Evolutionary conservation across 2,113 vertebrate genomes (phyloP), one percentile per base, ranked within the genome.

Genomic region (Dipodomys merriami): DNA sequence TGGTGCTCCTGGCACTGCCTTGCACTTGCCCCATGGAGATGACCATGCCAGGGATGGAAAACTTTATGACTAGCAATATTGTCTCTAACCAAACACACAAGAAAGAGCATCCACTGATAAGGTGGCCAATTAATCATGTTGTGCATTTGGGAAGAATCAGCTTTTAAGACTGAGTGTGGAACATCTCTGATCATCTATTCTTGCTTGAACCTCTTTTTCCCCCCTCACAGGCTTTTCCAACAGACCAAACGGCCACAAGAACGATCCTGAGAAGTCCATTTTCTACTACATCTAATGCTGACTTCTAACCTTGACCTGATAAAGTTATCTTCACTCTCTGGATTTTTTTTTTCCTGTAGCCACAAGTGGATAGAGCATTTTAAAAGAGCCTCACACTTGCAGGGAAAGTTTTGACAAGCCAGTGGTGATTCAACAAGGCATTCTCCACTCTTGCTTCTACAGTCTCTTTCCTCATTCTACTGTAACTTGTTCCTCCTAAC

Each of bases 1-100:
- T 88, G 86, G 67, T 92, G 83, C 77, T 94, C 80, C 92, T 95
- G 90, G 88, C 94, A 91, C 8, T 9, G 88, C 80, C 76, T 96
- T 93, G 93, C 92, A 88, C 88, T 95, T 96, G 95, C 92, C 86
- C 83, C 86, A 84, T 53, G 19, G 88, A 93, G 81, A 86, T 68
- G 85, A 86, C 67, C 90, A 79, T 87, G 74, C 74, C 85, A 90
- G 76, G 57, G 91, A 93, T 80, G 72, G n/a, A 57, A 92, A 94
- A 93, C 74, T 96, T 71, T 73, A 78, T 88, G 91, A 96, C 88
- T 94, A 86, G 72, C 81, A 44, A 46, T 74, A 96, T 87, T 91
- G 90, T 94, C 74, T 94, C 69, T 86, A 87, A 92, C 94, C 74
- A 95, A 95, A 91, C 62, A 80, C 65, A 87, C 62, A 71, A 64